Evolutionary conservation across 2,797 vertebrate species (phyloP).

Genomic region (Ibycter americanus): DNA sequence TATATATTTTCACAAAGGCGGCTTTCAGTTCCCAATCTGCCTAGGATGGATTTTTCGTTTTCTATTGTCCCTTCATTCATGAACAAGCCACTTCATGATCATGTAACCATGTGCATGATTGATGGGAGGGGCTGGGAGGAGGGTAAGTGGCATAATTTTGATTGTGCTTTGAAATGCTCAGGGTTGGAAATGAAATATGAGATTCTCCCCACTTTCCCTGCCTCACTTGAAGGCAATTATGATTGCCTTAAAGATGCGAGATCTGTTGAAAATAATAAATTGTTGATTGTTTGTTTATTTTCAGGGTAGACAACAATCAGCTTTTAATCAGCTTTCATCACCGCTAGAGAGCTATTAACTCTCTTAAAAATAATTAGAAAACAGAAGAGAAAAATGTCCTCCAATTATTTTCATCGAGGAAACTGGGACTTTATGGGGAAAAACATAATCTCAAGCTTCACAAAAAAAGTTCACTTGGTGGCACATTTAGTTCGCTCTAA

Average conservation of each 20-base stretch:
- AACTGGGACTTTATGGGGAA: background rate
- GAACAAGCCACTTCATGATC: background rate
- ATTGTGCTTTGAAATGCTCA: conserved; percentile 17
- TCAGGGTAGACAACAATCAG: conserved; percentile 40
- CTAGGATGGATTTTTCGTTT: background rate
- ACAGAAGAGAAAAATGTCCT: conserved; percentile 7
- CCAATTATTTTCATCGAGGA: background rate
- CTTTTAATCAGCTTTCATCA: conserved; percentile 51
- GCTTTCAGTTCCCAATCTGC: background rate
- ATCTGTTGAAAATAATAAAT: conserved; percentile 41
- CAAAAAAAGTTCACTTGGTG: background rate
- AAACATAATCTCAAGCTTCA: background rate
- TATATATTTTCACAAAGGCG: too few relatives aligned
- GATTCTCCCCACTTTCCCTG: background rate
- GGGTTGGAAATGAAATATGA: conserved; percentile 19
- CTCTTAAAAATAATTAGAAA: conserved; percentile 57
- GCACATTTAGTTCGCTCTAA: background rate
- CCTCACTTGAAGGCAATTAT: conserved; percentile 9
- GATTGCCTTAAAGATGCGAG: background rate
- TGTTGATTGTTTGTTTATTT: conserved; percentile 23
- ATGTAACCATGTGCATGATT: background rate
- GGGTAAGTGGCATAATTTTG: background rate
- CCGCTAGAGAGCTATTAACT: background rate
- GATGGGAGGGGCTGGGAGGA: background rate
- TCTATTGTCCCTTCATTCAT: background rate